Percentiles rank a stretch among this genome's conserved stretches.
Conservation (phyloP, 2,888 invertebrate genomes). For the Sesamia inferens region DNA sequence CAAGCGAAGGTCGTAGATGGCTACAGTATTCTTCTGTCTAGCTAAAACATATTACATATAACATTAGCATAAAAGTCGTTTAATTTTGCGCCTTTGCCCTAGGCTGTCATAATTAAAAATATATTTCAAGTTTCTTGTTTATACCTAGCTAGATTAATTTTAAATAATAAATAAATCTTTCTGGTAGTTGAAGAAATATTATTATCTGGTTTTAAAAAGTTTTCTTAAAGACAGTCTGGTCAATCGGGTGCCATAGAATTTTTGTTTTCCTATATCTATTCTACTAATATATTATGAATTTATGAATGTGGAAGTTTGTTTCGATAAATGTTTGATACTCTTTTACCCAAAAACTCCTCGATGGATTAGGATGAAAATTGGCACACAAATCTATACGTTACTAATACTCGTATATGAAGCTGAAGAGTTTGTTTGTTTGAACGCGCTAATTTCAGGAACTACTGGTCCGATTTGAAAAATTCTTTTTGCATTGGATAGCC, state of each 20-base stretch:
- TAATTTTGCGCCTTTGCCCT: slow-evolving; percentile 29
- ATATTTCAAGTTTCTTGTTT: slow-evolving; percentile 15
- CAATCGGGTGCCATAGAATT: neutral
- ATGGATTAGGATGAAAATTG: too few relatives aligned
- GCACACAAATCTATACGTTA: too few relatives aligned
- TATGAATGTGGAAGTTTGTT: too few relatives aligned
- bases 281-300: too few relatives aligned
- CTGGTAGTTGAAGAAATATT: neutral
- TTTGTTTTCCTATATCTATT: neutral
- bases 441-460: too few relatives aligned
- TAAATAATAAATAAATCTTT: neutral
- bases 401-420: too few relatives aligned
- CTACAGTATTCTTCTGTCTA: slow-evolving; percentile 41
- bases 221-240: neutral
- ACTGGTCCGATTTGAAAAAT: too few relatives aligned
- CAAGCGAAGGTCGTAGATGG: slow-evolving; percentile 60
- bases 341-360: too few relatives aligned
- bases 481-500: too few relatives aligned
- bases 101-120: slow-evolving; percentile 36
- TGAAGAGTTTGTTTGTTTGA: too few relatives aligned
- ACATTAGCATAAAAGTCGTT: slow-evolving; percentile 50
- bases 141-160: slow-evolving; percentile 1
- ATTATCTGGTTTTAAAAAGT: neutral
- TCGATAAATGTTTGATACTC: too few relatives aligned
- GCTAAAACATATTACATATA: slow-evolving; percentile 51